Percentiles rank a stretch among this genome's conserved stretches.
These are phyloP conservation scores for Leuciscus idus DNA, from an alignment of 2,113 vertebrate genomes.

Conservation along the genomic window DNA sequence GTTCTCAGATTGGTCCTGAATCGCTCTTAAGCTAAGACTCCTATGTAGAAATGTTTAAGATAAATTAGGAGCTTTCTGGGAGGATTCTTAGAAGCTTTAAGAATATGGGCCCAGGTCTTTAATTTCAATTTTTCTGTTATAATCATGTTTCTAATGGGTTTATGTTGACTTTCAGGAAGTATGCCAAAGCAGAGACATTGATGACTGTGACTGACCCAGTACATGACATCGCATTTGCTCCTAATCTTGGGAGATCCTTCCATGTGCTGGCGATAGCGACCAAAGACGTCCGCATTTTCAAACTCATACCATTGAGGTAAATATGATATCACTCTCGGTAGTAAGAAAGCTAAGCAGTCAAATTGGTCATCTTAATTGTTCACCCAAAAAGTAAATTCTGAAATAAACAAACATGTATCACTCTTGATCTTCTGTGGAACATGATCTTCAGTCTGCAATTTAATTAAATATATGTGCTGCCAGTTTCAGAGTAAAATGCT, in stretches of 20 bases:
- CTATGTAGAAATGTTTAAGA: too few relatives aligned
- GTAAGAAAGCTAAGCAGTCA: not conserved
- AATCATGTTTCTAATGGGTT: not conserved
- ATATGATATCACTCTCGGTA: not conserved
- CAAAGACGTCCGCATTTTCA: slow-evolving; percentile 97
- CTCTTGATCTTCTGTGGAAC: not conserved
- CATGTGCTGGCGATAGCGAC: slow-evolving; percentile 96
- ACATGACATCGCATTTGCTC: slow-evolving; percentile 94
- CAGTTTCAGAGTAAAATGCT: not conserved
- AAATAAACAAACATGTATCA: not conserved
- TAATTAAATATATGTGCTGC: not conserved
- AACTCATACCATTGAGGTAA: slow-evolving; percentile 91
- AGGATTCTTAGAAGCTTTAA: too few relatives aligned
- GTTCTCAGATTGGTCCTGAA: too few relatives aligned
- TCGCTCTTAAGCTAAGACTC: too few relatives aligned
- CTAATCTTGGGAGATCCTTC: slow-evolving; percentile 96
- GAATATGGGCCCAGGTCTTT: too few relatives aligned
- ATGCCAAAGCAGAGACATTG: slow-evolving; percentile 93
- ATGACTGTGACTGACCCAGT: slow-evolving; percentile 95
- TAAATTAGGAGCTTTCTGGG: too few relatives aligned
- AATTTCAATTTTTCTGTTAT: not conserved
- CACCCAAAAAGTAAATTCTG: not conserved
- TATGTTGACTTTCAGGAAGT: slow-evolving; percentile 82
- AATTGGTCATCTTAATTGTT: not conserved
- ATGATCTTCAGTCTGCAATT: not conserved